Evolutionary conservation across 2,797 vertebrate species (phyloP).

Genomic region (Lacerta bilineata): DNA sequence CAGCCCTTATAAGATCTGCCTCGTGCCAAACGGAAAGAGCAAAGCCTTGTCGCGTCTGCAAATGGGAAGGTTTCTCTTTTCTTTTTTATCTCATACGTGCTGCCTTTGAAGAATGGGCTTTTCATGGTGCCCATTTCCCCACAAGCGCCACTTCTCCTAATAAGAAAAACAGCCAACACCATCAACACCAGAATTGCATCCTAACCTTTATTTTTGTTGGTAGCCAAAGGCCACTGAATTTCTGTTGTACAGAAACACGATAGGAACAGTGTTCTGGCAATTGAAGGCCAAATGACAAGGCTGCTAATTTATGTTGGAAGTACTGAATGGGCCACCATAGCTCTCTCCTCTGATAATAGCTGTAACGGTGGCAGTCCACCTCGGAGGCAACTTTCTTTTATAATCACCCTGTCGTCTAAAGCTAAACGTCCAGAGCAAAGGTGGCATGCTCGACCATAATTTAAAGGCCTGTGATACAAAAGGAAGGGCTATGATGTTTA

Average conservation of each 20-base stretch:
- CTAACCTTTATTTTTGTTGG: slow-evolving; percentile 42
- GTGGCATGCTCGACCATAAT: slow-evolving; percentile 78
- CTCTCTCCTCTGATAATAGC: slow-evolving; percentile 46
- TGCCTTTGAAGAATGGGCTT: slow-evolving; percentile 17
- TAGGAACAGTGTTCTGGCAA: slow-evolving; percentile 28
- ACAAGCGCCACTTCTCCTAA: slow-evolving; percentile 16
- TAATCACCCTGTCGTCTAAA: slow-evolving; percentile 43
- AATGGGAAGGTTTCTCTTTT: slow-evolving; percentile 44
- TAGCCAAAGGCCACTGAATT: slow-evolving; percentile 64
- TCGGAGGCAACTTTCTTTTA: slow-evolving; percentile 63
- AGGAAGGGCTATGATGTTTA: slow-evolving; percentile 84
- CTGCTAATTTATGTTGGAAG: slow-evolving; percentile 50
- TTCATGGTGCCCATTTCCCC: background rate
- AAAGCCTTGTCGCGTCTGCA: slow-evolving; percentile 13
- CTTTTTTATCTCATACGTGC: slow-evolving; percentile 20
- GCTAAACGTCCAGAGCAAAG: slow-evolving; percentile 74
- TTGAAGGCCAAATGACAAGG: slow-evolving; percentile 42
- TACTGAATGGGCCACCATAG: background rate
- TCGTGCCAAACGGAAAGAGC: slow-evolving; percentile 2
- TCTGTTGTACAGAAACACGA: slow-evolving; percentile 60
- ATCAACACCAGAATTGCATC: slow-evolving; percentile 41
- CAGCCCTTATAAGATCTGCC: slow-evolving; percentile 27
- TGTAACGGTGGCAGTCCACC: slow-evolving; percentile 33
- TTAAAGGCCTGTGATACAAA: slow-evolving; percentile 78
- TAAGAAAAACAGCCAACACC: slow-evolving; percentile 54